Evolutionary conservation across 92 coral and sea anemone genomes (phyloP), one percentile per base, ranked within the genome.

Genomic region (Phymanthus crucifer): DNA sequence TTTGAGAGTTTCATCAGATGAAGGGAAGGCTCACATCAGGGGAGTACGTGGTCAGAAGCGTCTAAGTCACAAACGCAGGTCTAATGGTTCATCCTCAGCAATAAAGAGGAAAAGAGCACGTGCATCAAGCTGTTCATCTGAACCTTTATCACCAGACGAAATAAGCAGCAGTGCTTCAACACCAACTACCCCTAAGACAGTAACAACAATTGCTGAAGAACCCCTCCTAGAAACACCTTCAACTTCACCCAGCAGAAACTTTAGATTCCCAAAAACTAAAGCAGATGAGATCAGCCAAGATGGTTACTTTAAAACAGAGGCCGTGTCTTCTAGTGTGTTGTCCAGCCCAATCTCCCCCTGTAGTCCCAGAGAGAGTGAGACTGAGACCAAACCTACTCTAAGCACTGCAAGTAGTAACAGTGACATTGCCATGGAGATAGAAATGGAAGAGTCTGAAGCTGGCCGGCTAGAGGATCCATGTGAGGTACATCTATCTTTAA

Each of bases 161-260:
- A 93, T 89, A 82, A 93, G 97, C 75, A 95, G 99, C 76, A 85
- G 94, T 2, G 98, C 98, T 3, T 93, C 99, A 13, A 95, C 99
- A 11, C 99, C 99, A 1, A 95, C 96, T 17, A 93, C 98, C 1
- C 98, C 98, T 0, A 88, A 79, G 76, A 90, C 87, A 11, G 86
- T 82, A 0, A 67, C 87, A 4, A 74, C 93, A 27, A 84, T 89
- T 27, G 88, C 91, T 9, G 91, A 89, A 36, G 96, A 91, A 80
- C 80, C 91, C 24, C 69, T 34, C 24, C 52, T 70, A n/a, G 90
- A 54, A 69, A 89, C 91, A 9, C 93, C 95, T 29, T 83, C 90
- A 27, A 78, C 91, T 4, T 93, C 98, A 37, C 94, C 94, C 4
- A 91, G 80, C 78, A 73, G 95, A 36, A 86, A 85, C 85, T 93